Evolutionary conservation across 1,140 invertebrate genomes (phyloP).

Genomic region (Bombyx mori): DNA sequence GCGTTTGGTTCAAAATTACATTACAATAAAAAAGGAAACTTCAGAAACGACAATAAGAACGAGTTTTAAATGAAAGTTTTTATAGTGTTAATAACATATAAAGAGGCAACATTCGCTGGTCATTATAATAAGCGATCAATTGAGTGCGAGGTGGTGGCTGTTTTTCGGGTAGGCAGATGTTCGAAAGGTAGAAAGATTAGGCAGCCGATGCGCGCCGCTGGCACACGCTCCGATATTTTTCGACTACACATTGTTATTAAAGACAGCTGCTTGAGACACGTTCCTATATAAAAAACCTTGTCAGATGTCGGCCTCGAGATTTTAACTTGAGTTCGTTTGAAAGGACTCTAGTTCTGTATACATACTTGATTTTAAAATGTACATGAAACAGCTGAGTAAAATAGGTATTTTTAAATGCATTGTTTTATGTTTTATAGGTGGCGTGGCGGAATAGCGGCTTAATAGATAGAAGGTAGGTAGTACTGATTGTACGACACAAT

Average conservation of each 20-base stretch:
- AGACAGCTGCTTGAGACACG: slow-evolving; percentile 43
- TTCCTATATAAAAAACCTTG: slow-evolving; percentile 31
- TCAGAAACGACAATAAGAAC: too few relatives aligned
- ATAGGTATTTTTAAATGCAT: too few relatives aligned
- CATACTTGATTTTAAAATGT: too few relatives aligned
- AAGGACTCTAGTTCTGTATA: too few relatives aligned
- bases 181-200: slow-evolving; percentile 38
- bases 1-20: too few relatives aligned
- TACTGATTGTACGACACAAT: too few relatives aligned
- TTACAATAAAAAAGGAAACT: too few relatives aligned
- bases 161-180: slow-evolving; percentile 36
- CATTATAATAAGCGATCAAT: slow-evolving; percentile 2
- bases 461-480: too few relatives aligned
- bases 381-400: too few relatives aligned
- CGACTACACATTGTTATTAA: slow-evolving; percentile 46
- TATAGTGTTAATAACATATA: not conserved
- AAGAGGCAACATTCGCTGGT: slow-evolving; percentile 7
- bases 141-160: not conserved
- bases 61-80: too few relatives aligned
- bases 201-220: slow-evolving; percentile 26
- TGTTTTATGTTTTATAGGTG: too few relatives aligned
- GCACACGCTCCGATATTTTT: slow-evolving; percentile 31
- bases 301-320: slow-evolving; percentile 3
- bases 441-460: too few relatives aligned
- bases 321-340: not conserved